Conservation (phyloP, 23 tunicate genomes). For the Trididemnum nubilum region DNA sequence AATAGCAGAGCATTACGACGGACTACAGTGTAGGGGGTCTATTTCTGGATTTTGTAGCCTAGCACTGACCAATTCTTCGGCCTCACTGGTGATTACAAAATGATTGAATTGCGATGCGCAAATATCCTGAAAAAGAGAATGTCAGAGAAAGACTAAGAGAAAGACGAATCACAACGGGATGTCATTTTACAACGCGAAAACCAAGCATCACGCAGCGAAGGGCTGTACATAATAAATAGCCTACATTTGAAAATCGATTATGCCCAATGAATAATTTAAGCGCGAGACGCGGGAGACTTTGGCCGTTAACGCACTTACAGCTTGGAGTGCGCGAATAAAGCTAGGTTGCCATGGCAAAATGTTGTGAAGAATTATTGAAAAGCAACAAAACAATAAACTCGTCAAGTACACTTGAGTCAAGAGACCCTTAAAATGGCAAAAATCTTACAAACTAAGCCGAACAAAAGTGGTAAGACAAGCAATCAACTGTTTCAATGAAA, state of each 20-base stretch:
- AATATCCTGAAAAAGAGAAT: too few species aligned
- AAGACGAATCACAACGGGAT: too few species aligned
- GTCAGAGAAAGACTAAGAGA: too few species aligned
- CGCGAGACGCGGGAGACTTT: background rate
- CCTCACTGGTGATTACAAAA: too few species aligned
- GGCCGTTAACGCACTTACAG: background rate
- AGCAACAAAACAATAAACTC: constrained; percentile 6
- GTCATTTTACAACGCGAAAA: too few species aligned
- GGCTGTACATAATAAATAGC: constrained; percentile 7
- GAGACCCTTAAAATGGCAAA: constrained; percentile 29
- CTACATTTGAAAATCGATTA: constrained; percentile 15
- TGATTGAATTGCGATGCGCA: too few species aligned
- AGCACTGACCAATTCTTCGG: too few species aligned
- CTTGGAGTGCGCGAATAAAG: constrained; percentile 19
- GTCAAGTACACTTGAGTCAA: constrained; percentile 1
- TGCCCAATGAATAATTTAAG: constrained; percentile 23
- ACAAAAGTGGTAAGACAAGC: constrained; percentile 19
- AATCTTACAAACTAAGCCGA: constrained; percentile 9
- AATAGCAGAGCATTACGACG: too few species aligned
- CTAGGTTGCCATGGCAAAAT: constrained; percentile 15
- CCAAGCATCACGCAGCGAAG: too few species aligned
- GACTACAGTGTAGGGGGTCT: too few species aligned
- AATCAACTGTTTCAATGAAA: constrained; percentile 20
- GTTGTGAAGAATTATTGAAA: background rate
- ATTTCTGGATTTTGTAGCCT: too few species aligned